Conservation (phyloP, 2,113 vertebrate genomes). For the Campylomormyrus tamandua region DNA sequence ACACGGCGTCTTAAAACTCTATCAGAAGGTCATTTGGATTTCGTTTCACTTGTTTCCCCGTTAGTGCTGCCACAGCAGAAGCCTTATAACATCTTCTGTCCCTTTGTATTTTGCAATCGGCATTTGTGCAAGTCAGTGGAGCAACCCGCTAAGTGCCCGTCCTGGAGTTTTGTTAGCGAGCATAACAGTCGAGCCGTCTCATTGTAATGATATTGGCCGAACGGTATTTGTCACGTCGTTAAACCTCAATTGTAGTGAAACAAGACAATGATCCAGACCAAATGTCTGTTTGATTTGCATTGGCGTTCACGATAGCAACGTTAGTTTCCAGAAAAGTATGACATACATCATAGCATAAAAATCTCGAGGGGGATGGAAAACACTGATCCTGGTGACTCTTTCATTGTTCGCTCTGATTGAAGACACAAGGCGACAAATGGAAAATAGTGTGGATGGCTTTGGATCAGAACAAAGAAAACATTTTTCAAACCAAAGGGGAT, state of each 20-base stretch:
- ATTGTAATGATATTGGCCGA: neutral
- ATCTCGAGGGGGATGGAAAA: neutral
- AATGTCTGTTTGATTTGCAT: neutral
- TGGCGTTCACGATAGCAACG: neutral
- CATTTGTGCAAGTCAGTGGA: neutral
- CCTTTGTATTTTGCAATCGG: neutral
- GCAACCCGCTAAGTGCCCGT: neutral
- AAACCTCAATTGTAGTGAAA: neutral
- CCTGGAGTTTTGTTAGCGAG: neutral
- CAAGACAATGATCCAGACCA: neutral
- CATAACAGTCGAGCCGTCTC: neutral
- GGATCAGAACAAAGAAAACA: neutral
- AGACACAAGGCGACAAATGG: constrained; percentile 1
- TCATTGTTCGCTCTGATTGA: neutral
- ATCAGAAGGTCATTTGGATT: neutral
- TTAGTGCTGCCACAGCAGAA: neutral
- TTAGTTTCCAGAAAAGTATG: neutral
- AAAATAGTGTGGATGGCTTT: neutral
- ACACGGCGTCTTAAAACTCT: neutral
- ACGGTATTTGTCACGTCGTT: neutral
- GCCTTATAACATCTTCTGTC: neutral
- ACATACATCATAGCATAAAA: neutral
- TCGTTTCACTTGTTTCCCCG: neutral
- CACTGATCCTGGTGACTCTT: neutral
- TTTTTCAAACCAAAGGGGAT: neutral